phyloP scores from a whole-genome alignment of 1,140 invertebrate genomes.

The Zaprionus ornatus region DNA sequence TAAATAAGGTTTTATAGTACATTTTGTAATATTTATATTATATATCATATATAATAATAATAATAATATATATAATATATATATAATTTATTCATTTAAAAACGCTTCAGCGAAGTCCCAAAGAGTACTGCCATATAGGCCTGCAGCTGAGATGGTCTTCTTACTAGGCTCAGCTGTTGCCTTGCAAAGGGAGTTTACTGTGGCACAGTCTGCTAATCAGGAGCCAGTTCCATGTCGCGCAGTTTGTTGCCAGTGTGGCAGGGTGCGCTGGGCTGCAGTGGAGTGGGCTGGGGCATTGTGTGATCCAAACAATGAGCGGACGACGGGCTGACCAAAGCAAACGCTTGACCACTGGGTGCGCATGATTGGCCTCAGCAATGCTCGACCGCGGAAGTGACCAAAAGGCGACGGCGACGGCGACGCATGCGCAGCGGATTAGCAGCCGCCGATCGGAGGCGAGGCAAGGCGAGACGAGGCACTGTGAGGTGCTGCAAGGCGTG shows the following conservation, averaged over 20 bases:
- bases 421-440: constrained; percentile 63
- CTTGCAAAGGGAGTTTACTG: background rate
- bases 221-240: constrained; percentile 30
- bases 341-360: constrained; percentile 69
- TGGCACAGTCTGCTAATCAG: background rate
- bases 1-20: too few species aligned
- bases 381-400: constrained; percentile 68
- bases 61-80: too few species aligned
- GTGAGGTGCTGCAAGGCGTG: background rate
- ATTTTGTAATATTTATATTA: too few species aligned
- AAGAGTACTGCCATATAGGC: background rate
- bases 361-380: constrained; percentile 50
- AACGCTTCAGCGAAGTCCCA: background rate
- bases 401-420: constrained; percentile 41
- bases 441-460: background rate
- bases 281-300: background rate
- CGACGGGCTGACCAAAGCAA: constrained; percentile 10
- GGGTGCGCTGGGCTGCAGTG: background rate
- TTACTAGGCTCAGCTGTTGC: too few species aligned
- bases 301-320: background rate
- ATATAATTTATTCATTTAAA: too few species aligned
- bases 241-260: background rate
- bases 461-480: background rate
- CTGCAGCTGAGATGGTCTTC: background rate
- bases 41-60: too few species aligned